Evolutionary conservation across 2,113 vertebrate genomes (phyloP).

Genomic region (Stigmatopora nigra): DNA sequence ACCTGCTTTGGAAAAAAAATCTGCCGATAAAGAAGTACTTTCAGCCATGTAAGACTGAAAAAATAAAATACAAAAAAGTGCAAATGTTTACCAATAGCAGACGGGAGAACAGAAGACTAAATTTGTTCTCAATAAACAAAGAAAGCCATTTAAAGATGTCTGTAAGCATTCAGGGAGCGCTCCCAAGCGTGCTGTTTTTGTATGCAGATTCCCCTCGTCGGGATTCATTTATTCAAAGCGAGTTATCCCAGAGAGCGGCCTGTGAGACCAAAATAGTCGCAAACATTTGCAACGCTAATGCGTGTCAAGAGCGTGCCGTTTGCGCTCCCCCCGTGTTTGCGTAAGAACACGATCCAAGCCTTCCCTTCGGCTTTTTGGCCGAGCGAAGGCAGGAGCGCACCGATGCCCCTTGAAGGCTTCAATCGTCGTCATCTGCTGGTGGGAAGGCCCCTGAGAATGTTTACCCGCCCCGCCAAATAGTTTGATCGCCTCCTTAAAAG

Average conservation of each 20-base stretch:
- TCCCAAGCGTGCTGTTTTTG: constrained; percentile 58
- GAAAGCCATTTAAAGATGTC: constrained; percentile 57
- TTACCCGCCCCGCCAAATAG: constrained; percentile 29
- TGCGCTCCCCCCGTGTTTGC: constrained; percentile 56
- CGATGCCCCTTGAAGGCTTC: constrained; percentile 44
- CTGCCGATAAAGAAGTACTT: no score
- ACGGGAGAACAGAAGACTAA: constrained; percentile 37
- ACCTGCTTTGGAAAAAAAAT: no score
- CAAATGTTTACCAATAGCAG: constrained; percentile 42
- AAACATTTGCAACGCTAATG: constrained; percentile 65
- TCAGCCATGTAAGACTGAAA: no score
- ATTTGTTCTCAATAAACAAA: constrained; percentile 56
- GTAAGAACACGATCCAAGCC: constrained; percentile 53
- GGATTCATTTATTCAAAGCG: constrained; percentile 64
- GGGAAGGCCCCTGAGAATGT: constrained; percentile 42
- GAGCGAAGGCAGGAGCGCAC: constrained; percentile 31
- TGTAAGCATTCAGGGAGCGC: constrained; percentile 33
- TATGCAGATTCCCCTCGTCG: constrained; percentile 70
- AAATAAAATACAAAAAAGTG: not conserved
- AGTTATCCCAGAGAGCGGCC: constrained; percentile 55
- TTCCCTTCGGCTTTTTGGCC: constrained; percentile 30
- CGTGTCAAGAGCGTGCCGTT: constrained; percentile 56
- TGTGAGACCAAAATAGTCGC: constrained; percentile 59
- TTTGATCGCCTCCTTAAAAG: constrained; percentile 24
- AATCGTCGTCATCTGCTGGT: constrained; percentile 38